Percentiles rank a stretch among this genome's conserved stretches.
These are phyloP conservation scores for Atractosteus spatula DNA, from an alignment of 2,113 vertebrate genomes.

Conservation along the genomic window DNA sequence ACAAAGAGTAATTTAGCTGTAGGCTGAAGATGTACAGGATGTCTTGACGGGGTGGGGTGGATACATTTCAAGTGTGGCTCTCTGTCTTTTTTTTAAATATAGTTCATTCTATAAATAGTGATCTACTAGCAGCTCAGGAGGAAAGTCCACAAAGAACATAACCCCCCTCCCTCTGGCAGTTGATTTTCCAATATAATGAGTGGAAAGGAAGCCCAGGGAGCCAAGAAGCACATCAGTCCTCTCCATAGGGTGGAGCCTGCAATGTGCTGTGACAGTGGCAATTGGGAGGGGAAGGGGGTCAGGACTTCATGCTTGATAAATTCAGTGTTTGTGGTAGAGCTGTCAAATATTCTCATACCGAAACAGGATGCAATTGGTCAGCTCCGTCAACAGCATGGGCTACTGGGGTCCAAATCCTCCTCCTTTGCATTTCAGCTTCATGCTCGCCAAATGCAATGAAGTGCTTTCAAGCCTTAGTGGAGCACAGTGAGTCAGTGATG, in stretches of 20 bases:
- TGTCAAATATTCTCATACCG: too few species aligned
- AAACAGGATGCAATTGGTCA: too few species aligned
- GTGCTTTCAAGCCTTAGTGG: too few species aligned
- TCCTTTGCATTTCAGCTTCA: too few species aligned
- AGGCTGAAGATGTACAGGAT: background rate
- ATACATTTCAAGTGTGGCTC: background rate
- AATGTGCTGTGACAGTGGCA: constrained; percentile 36
- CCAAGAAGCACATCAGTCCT: constrained; percentile 46
- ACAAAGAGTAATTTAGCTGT: too few species aligned
- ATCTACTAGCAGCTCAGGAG: constrained; percentile 55
- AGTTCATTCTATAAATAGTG: constrained; percentile 49
- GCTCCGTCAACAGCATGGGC: too few species aligned
- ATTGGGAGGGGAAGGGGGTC: constrained; percentile 18
- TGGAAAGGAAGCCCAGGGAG: constrained; percentile 43
- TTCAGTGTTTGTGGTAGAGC: too few species aligned
- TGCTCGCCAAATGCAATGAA: too few species aligned
- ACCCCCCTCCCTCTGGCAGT: constrained; percentile 52
- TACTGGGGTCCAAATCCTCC: too few species aligned
- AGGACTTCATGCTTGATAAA: background rate
- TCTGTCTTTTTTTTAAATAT: background rate
- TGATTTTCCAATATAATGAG: constrained; percentile 61
- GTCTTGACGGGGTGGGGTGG: background rate
- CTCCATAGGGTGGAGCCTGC: constrained; percentile 31
- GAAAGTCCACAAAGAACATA: constrained; percentile 66
- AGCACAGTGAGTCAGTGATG: background rate